A percentile compares a stretch with the other conserved stretches of the same genome.
Evolutionary conservation across 2,888 invertebrate genomes (phyloP).

Genomic region (Amiota mariae): DNA sequence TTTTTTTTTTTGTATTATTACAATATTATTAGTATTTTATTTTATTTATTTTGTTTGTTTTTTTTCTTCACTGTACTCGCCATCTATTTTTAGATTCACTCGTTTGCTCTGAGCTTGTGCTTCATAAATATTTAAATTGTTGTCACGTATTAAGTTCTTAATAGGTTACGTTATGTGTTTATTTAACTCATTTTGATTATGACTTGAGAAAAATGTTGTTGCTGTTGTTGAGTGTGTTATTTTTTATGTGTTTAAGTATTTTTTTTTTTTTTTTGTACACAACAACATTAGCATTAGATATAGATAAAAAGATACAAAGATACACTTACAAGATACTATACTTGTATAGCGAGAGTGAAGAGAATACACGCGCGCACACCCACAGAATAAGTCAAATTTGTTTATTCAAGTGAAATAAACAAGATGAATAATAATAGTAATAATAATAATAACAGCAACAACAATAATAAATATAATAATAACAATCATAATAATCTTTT

Average conservation of each 20-base stretch:
- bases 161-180: slow-evolving; percentile 67
- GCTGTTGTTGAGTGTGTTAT: no score
- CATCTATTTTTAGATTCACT: slow-evolving; percentile 7
- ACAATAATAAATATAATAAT: neutral
- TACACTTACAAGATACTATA: neutral
- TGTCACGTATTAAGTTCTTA: slow-evolving; percentile 66
- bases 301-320: slow-evolving; percentile 3
- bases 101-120: slow-evolving; percentile 52
- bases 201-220: slow-evolving; percentile 49
- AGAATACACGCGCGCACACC: neutral
- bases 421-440: neutral
- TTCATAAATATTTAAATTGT: slow-evolving; percentile 66
- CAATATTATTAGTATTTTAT: no score
- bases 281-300: slow-evolving; percentile 47
- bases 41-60: no score
- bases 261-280: no score
- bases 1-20: no score
- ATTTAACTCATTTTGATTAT: slow-evolving; percentile 66
- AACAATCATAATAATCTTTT: no score
- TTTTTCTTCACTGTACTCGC: slow-evolving; percentile 39
- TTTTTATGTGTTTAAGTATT: no score
- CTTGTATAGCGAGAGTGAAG: neutral
- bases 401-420: slow-evolving; percentile 46
- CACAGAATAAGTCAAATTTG: slow-evolving; percentile 29
- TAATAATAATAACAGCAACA: neutral